These are phyloP conservation scores for Laothoe populi DNA, from an alignment of 2,888 invertebrate species.

Conservation along the genomic window DNA sequence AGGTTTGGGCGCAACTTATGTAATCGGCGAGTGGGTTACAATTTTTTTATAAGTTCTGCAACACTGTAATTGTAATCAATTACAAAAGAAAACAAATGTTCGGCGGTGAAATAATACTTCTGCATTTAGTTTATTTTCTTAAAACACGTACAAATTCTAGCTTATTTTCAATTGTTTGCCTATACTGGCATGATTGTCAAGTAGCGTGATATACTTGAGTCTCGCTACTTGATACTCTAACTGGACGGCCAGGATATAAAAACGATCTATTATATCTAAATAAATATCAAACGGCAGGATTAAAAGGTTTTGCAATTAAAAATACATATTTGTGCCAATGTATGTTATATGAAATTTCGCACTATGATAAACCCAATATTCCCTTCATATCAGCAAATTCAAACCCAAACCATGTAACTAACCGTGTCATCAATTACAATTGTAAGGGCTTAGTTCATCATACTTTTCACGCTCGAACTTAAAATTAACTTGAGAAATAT, in stretches of 20 bases:
- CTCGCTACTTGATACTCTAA: no score
- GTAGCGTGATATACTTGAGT: no score
- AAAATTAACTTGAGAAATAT: constrained; percentile 43
- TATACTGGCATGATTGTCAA: neutral
- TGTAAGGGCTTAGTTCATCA: constrained; percentile 26
- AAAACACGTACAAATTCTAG: neutral
- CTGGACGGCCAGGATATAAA: no score
- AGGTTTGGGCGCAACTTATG: constrained; percentile 38
- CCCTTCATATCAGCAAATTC: constrained; percentile 6
- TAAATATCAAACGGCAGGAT: no score
- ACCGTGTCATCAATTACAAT: constrained; percentile 19
- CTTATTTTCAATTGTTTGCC: neutral
- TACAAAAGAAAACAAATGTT: constrained; percentile 40
- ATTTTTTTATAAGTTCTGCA: constrained; percentile 28
- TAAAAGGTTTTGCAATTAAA: no score
- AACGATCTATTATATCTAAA: no score
- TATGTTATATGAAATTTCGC: neutral
- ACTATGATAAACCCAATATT: neutral
- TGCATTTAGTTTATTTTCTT: neutral
- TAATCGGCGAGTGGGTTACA: constrained; percentile 45
- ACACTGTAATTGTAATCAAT: constrained; percentile 2
- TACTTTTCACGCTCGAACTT: constrained; percentile 37
- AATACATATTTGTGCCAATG: no score
- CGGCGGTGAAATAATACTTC: constrained; percentile 35
- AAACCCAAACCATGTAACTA: constrained; percentile 29